Base-by-base conservation (phyloP, 2,888 invertebrate genomes). In the Phlogophora meticulosa region DNA sequence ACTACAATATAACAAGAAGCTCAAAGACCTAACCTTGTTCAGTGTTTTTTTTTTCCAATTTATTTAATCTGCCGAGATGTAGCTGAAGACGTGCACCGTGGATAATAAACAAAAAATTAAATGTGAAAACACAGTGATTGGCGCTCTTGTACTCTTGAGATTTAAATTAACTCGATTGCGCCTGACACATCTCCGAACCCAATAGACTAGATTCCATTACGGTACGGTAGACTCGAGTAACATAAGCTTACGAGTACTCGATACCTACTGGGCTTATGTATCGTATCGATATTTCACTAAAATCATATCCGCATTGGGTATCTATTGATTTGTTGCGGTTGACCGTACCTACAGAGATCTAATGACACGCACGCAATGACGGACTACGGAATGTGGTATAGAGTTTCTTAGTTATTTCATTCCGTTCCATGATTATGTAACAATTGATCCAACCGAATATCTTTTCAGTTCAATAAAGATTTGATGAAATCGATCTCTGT, bases 201-300 rank as follows among this genome's bases (percentile, higher is more conserved):
- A 69, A 71, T 75, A 75, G 40, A 69, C 42, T 48, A 40, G 45
- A 80, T 72, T 56, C 38, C 51, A 79, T 82, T 82, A 67, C 69
- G 24, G 42, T 53, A 51, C 51, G 43, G 46, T 49, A 69, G 46
- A 70, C 49, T 68, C 34, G 59, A 62, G 72, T 64, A 64, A 70
- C n/a, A 52, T 24, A 61, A 65, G 78, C 58, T 38, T 53, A 45
- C 20, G 28, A 40, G 43, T 38, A 74, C 42, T 59, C n/a, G 62
- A 64, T 78, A 60, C 53, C 53, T 78, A 57, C 53, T 57, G n/a
- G 15, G 53, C 46, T 42, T 52, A 40, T n/a, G 53, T 62, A 43
- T 45, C 36, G 11, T 48, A 61, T 51, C 34, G 55, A 65, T 59
- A 59, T 38, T 28, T 58, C 32, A 51, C 36, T 40, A 49, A 57